Conservation (phyloP, 2,888 invertebrate genomes). For the Alloscopus bannaensis region DNA sequence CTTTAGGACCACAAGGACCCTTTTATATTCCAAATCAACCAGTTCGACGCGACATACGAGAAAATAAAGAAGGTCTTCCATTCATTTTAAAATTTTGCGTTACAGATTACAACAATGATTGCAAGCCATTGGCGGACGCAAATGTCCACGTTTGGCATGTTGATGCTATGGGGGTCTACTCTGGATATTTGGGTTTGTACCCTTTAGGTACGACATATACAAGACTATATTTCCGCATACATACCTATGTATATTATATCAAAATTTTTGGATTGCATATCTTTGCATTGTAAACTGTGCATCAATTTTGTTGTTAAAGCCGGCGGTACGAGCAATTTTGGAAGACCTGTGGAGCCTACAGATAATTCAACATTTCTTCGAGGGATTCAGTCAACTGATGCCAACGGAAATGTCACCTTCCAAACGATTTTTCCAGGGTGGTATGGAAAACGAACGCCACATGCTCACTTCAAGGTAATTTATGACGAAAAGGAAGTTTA, state of each 20-base stretch:
- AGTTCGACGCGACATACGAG: conserved; percentile 59
- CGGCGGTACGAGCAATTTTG: background rate
- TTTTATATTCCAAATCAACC: conserved; percentile 63
- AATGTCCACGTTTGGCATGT: conserved; percentile 66
- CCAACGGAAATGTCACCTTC: conserved; percentile 54
- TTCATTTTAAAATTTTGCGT: conserved; percentile 52
- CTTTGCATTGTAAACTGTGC: no score
- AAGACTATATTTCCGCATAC: no score
- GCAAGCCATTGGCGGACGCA: conserved; percentile 57
- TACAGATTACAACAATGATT: conserved; percentile 37
- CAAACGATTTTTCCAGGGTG: conserved; percentile 67
- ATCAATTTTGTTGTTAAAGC: no score
- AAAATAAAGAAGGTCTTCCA: conserved; percentile 61
- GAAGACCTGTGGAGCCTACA: conserved; percentile 57
- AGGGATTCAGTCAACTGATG: conserved; percentile 66
- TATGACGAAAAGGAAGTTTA: conserved; percentile 45
- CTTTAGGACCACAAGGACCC: conserved; percentile 63
- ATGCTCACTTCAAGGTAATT: conserved; percentile 65
- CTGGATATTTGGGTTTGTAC: conserved; percentile 62
- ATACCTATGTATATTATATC: no score
- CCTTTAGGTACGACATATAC: conserved; percentile 53
- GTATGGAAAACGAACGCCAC: conserved; percentile 61
- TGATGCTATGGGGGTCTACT: conserved; percentile 64
- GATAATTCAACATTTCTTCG: conserved; percentile 60
- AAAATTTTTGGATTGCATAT: no score